phyloP scores from a whole-genome alignment of 1,140 invertebrate genomes.

The Episyrphus balteatus region DNA sequence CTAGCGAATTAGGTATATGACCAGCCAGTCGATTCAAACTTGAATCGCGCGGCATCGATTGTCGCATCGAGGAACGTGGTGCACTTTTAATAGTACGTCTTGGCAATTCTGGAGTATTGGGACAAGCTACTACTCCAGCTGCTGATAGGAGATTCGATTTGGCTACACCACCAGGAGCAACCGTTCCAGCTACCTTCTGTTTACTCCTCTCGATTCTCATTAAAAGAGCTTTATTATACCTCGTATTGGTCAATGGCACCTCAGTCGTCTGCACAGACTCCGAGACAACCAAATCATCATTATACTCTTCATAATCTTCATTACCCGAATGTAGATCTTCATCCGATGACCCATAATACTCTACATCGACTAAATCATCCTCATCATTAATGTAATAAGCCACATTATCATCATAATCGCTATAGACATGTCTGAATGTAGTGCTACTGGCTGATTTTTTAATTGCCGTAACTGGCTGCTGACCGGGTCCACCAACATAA shows the following conservation, averaged over 20 bases:
- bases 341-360: conserved; percentile 29
- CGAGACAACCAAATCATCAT: background rate
- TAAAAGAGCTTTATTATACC: conserved; percentile 43
- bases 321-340: background rate
- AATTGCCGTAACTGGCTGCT: conserved; percentile 11
- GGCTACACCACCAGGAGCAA: conserved; percentile 25
- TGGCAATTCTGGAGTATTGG: conserved; percentile 42
- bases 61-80: conserved; percentile 15
- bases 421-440: conserved; percentile 31
- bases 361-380: conserved; percentile 25
- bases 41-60: conserved; percentile 34
- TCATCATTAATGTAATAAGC: conserved; percentile 35
- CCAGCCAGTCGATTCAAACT: conserved; percentile 29
- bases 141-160: conserved; percentile 21
- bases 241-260: conserved; percentile 39
- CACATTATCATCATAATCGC: conserved; percentile 34
- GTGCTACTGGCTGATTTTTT: conserved; percentile 36
- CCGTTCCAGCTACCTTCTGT: conserved; percentile 23
- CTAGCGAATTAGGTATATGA: conserved; percentile 32
- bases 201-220: conserved; percentile 36
- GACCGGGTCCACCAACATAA: conserved; percentile 12
- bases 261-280: conserved; percentile 5
- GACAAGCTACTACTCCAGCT: conserved; percentile 35
- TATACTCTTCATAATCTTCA: background rate
- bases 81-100: conserved; percentile 30